These are phyloP conservation scores for Ophion obscuratus DNA, from an alignment of 2,888 invertebrate genomes.

Conservation along the genomic window DNA sequence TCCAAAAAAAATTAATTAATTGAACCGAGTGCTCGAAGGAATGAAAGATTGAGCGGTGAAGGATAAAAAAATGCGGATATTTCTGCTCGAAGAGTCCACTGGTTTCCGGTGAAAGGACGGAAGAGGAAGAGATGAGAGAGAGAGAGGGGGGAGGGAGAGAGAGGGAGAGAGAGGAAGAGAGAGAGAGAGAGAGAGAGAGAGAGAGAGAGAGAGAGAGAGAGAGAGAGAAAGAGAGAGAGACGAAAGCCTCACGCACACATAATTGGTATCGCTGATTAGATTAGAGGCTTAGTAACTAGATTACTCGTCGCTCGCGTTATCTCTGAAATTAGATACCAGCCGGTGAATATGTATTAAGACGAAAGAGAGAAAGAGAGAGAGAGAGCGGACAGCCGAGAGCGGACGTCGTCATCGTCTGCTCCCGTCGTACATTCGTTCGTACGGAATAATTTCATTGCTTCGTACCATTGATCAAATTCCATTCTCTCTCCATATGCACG, in stretches of 20 bases:
- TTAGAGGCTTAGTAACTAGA: slow-evolving; percentile 84
- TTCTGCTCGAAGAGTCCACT: slow-evolving; percentile 7
- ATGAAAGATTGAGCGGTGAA: background rate
- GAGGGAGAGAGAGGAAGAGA: background rate
- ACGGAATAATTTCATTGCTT: slow-evolving; percentile 62
- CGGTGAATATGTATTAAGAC: slow-evolving; percentile 76
- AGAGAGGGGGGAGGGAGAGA: background rate
- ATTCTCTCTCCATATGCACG: slow-evolving; percentile 18
- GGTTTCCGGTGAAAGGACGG: slow-evolving; percentile 32
- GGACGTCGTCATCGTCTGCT: slow-evolving; percentile 33
- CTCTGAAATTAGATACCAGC: slow-evolving; percentile 80
- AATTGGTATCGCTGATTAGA: slow-evolving; percentile 82
- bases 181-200: background rate
- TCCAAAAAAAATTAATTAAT: background rate
- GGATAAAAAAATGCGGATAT: background rate
- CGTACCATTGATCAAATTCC: slow-evolving; percentile 66
- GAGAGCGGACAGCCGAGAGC: slow-evolving; percentile 34
- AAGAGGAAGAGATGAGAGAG: background rate
- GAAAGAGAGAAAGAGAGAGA: slow-evolving; percentile 9
- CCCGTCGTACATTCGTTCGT: slow-evolving; percentile 32
- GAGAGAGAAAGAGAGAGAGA: background rate
- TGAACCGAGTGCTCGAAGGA: background rate
- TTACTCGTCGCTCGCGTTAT: slow-evolving; percentile 80
- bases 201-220: background rate
- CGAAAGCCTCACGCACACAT: slow-evolving; percentile 66